phyloP scores from a whole-genome alignment of 2,113 vertebrate species.

The Pitta sordida region DNA sequence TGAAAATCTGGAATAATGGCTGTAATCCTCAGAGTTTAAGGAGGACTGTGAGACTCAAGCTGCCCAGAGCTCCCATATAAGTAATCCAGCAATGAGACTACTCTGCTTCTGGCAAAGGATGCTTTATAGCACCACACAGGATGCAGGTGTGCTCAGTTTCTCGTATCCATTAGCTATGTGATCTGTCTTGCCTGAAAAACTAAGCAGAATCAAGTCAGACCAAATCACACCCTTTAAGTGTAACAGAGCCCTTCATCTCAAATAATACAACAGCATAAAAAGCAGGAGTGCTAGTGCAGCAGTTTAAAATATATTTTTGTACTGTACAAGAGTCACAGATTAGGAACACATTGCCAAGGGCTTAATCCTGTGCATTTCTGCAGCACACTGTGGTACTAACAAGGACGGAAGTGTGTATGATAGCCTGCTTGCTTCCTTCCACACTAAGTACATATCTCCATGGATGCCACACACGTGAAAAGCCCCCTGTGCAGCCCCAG shows the following conservation, averaged over 20 bases:
- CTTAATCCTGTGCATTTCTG: not conserved
- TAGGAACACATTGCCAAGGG: not conserved
- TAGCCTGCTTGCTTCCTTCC: not conserved
- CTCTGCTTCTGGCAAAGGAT: not conserved
- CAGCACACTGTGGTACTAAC: accelerated
- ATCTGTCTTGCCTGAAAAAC: not conserved
- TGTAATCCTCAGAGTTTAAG: not conserved
- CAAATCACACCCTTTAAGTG: not conserved
- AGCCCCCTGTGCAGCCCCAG: not conserved
- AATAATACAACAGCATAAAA: not conserved
- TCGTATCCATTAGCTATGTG: not conserved
- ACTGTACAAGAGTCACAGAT: not conserved
- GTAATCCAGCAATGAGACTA: not conserved
- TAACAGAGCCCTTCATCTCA: not conserved
- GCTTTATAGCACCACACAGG: not conserved
- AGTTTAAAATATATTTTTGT: not conserved
- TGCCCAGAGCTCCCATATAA: slow-evolving; percentile 7
- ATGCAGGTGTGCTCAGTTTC: not conserved
- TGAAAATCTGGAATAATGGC: slow-evolving; percentile 1
- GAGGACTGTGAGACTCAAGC: not conserved
- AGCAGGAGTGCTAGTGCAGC: not conserved
- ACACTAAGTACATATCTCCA: accelerated
- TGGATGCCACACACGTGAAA: accelerated
- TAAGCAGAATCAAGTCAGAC: not conserved
- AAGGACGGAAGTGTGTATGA: accelerated